Evolutionary conservation across 2,888 invertebrate species (phyloP).

Genomic region (Choristoneura rosaceana): DNA sequence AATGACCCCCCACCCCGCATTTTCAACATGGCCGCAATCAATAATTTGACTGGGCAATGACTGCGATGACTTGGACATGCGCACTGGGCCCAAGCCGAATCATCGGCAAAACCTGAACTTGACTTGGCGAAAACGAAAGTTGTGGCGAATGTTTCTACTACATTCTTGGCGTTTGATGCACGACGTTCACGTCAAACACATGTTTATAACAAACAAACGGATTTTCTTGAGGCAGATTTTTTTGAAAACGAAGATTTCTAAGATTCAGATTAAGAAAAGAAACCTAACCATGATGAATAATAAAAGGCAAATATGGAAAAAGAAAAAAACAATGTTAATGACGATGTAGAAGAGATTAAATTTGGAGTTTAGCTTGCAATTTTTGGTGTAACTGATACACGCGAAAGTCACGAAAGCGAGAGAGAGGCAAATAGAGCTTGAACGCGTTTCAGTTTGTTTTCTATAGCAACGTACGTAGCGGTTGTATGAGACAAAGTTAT

Average conservation of each 20-base stretch:
- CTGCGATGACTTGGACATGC: slow-evolving; percentile 84
- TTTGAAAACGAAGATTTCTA: not conserved
- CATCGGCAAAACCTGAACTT: slow-evolving; percentile 84
- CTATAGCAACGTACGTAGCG: slow-evolving; percentile 32
- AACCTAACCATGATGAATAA: not conserved
- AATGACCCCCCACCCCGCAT: slow-evolving; percentile 73
- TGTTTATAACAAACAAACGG: slow-evolving; percentile 28
- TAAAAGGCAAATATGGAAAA: not conserved
- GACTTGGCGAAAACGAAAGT: slow-evolving; percentile 85
- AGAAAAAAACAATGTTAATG: not conserved
- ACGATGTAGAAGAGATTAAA: not conserved
- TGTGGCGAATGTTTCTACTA: slow-evolving; percentile 79
- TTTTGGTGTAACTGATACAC: slow-evolving; percentile 30
- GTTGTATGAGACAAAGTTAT: slow-evolving; percentile 6
- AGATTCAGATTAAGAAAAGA: slow-evolving; percentile 17
- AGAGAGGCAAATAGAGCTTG: slow-evolving; percentile 40
- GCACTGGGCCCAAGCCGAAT: slow-evolving; percentile 64
- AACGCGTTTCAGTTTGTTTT: slow-evolving; percentile 33
- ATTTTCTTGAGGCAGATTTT: slow-evolving; percentile 3
- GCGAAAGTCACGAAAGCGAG: slow-evolving; percentile 41
- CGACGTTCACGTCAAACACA: slow-evolving; percentile 44
- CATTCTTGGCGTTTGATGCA: slow-evolving; percentile 75
- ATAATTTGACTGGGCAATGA: slow-evolving; percentile 85
- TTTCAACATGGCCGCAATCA: slow-evolving; percentile 84
- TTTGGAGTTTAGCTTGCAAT: slow-evolving; percentile 4